A percentile compares a stretch with the other conserved stretches of the same genome.
These are phyloP conservation scores for Adelosebastes latens DNA, from an alignment of 2,797 vertebrate species.

Conservation along the genomic window DNA sequence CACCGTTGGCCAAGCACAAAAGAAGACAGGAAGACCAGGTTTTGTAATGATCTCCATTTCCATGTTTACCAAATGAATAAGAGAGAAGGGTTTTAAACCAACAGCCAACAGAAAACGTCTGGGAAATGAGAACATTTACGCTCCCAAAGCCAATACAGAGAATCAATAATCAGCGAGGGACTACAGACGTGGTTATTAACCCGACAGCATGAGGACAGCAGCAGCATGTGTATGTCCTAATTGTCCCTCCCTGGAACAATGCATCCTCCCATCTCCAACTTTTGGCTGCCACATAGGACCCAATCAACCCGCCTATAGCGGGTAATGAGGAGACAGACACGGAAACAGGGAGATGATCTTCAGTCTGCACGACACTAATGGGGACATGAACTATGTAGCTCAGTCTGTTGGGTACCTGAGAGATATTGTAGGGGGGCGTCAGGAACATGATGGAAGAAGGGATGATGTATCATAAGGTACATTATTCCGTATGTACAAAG, in stretches of 20 bases:
- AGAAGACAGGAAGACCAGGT: background rate
- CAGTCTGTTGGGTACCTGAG: background rate
- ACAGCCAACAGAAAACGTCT: background rate
- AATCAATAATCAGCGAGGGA: slow-evolving; percentile 12
- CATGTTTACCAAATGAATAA: slow-evolving; percentile 9
- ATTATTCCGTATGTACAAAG: background rate
- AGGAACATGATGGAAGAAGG: background rate
- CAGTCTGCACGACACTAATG: background rate
- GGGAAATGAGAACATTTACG: slow-evolving; percentile 12
- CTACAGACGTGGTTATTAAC: background rate
- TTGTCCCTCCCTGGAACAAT: slow-evolving; percentile 2
- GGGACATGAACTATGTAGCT: background rate
- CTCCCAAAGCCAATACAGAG: background rate
- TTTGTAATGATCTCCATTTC: background rate
- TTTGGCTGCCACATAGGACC: background rate
- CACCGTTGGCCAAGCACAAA: background rate
- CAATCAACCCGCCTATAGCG: background rate
- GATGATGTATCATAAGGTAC: background rate
- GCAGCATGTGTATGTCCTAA: background rate
- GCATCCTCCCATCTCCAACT: background rate
- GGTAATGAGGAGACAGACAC: slow-evolving; percentile 10
- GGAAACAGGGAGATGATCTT: background rate
- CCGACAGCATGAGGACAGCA: background rate
- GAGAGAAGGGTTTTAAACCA: slow-evolving; percentile 3
- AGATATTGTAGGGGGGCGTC: background rate